These are phyloP conservation scores for Antennarius maculatus DNA, from an alignment of 2,797 vertebrate genomes.

Conservation along the genomic window DNA sequence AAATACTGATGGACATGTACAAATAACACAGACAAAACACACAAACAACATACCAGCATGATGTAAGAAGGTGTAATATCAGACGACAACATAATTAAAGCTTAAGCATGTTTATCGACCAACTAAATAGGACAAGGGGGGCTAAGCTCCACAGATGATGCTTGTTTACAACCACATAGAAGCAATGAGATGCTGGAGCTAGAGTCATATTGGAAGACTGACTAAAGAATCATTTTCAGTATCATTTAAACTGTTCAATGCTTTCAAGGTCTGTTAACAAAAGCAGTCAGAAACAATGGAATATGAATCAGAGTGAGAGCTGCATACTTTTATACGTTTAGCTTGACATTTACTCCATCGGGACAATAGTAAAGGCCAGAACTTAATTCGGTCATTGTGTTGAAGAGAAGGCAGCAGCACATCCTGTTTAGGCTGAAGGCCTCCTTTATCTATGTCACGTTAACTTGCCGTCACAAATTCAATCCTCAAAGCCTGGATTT, in stretches of 20 bases:
- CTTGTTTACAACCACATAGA: slow-evolving; percentile 64
- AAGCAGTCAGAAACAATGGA: no score
- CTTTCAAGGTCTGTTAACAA: no score
- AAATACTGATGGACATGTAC: slow-evolving; percentile 27
- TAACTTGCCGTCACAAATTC: slow-evolving; percentile 29
- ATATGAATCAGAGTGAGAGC: no score
- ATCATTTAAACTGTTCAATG: no score
- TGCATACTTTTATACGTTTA: no score
- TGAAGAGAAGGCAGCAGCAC: background rate
- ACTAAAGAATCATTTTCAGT: no score
- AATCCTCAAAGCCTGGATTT: slow-evolving; percentile 26
- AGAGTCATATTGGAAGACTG: no score
- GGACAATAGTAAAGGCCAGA: background rate
- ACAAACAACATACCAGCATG: slow-evolving; percentile 65
- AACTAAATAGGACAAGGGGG: slow-evolving; percentile 64
- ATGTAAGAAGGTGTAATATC: slow-evolving; percentile 74
- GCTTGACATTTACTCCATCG: background rate
- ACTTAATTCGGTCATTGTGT: background rate
- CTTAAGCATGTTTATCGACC: slow-evolving; percentile 64
- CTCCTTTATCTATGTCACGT: slow-evolving; percentile 21
- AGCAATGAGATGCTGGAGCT: slow-evolving; percentile 1
- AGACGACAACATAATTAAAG: slow-evolving; percentile 59
- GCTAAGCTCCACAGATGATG: slow-evolving; percentile 58
- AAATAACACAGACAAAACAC: slow-evolving; percentile 58
- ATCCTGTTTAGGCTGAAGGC: slow-evolving; percentile 49